A percentile compares a stretch with the other conserved stretches of the same genome.
Evolutionary conservation across 2,797 vertebrate genomes (phyloP).

Genomic region (Platyrinchus mystaceus): DNA sequence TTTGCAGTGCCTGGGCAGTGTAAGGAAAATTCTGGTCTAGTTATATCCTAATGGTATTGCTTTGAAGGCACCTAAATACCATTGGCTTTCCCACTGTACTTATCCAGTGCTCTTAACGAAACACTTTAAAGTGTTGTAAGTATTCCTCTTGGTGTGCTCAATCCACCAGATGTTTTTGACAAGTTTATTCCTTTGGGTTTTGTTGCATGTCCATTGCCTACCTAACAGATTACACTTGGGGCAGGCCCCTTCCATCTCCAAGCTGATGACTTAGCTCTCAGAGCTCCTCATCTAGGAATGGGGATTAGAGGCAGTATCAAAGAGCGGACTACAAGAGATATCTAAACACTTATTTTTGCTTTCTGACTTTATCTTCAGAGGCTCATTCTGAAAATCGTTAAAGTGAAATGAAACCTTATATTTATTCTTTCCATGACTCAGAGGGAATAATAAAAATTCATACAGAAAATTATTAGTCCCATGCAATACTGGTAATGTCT

Average conservation of each 20-base stretch:
- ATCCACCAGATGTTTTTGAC: not conserved
- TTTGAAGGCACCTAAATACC: not conserved
- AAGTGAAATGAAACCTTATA: constrained; percentile 4
- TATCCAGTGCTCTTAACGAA: not conserved
- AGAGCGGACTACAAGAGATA: not conserved
- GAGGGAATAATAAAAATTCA: constrained; percentile 31
- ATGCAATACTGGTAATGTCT: not conserved
- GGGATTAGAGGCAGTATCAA: not conserved
- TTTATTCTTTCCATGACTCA: constrained; percentile 3
- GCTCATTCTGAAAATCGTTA: not conserved
- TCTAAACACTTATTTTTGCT: not conserved
- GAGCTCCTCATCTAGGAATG: not conserved
- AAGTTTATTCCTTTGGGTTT: not conserved
- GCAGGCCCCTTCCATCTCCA: not conserved
- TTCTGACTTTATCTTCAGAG: not conserved
- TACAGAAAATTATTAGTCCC: not conserved
- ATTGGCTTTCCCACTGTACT: not conserved
- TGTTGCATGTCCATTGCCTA: not conserved
- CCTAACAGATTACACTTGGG: rapidly evolving
- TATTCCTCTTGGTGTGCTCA: not conserved
- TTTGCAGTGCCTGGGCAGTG: not conserved
- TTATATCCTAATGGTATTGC: not conserved
- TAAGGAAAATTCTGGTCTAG: not conserved
- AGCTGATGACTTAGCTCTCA: not conserved
- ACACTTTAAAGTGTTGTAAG: not conserved